Conservation (phyloP, 2,888 invertebrate species). For the Netelia melanura region DNA sequence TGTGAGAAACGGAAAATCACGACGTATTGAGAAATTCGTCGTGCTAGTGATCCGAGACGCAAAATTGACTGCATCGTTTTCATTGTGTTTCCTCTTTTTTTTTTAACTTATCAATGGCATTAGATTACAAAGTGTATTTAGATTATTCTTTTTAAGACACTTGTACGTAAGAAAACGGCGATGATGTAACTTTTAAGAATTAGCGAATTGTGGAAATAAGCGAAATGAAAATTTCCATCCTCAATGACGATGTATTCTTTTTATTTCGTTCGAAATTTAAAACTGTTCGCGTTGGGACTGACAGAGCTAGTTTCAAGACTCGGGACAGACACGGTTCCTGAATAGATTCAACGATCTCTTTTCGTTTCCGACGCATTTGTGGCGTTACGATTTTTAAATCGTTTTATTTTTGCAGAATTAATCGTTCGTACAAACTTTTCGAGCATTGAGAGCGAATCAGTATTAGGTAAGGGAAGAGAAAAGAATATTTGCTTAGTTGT, state of each 20-base stretch:
- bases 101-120: neutral
- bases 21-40: neutral
- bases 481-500: slow-evolving; percentile 14
- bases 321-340: neutral
- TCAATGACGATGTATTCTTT: neutral
- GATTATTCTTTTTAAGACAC: neutral
- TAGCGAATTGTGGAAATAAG: neutral
- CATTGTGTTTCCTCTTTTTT: slow-evolving; percentile 13
- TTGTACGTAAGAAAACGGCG: slow-evolving; percentile 46
- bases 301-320: neutral
- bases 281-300: slow-evolving; percentile 44
- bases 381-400: too few species aligned
- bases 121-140: slow-evolving; percentile 28
- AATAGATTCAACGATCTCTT: neutral
- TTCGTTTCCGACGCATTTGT: neutral
- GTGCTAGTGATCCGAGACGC: neutral
- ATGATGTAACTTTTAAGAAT: slow-evolving; percentile 40
- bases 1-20: slow-evolving; percentile 71
- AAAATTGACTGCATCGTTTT: neutral
- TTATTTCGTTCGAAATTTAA: neutral
- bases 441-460: neutral
- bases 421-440: neutral
- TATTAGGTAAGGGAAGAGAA: neutral
- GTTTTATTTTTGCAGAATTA: neutral
- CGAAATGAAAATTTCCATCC: neutral